Evolutionary conservation across 1,140 invertebrate genomes (phyloP), one percentile per base, ranked within the genome.

Genomic region (Condylostylus longicornis): DNA sequence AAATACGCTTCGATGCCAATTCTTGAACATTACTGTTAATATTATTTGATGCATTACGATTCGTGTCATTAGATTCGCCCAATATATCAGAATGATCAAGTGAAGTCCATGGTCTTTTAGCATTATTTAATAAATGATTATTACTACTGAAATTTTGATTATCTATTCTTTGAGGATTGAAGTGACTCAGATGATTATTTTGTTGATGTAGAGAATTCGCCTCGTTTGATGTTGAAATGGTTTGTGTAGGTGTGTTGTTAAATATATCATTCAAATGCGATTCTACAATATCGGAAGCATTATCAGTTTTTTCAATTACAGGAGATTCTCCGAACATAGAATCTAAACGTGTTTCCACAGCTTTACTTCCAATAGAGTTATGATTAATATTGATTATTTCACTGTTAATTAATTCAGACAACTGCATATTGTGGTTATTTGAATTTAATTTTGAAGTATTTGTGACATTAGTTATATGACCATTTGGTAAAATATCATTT

Each of bases 241-340:
- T 17, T 19, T 33, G 28, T 3, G 54, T 54, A 33, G 58, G 53
- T 1, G 50, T 50, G 13, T 58, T 57, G 10, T 58, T 51, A 37
- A 61, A 61, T 4, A 61, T 51, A 27, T 54, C 55, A 32, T 60
- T 57, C 29, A 60, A 34, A 32, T 54, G 53, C 1, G 58, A 51
- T 35, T 60, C 58, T 36, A 61, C 58, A 30, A 56, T 48, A 36
- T 43, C 38, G 10, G 55, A 43, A 0, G 43, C 38, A 43, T 56
- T 52, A 21, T 35, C 53, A 37, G 50, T 46, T 35, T 43, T 51
- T 28, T 59, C 55, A 7, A 48, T 48, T 23, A 60, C 57, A 0
- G 56, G 53, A 4, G 57, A 57, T 38, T 58, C 58, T 0, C 55
- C 54, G 18, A 61, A 61, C 54, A 61, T 60, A n/a, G 57, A 53